Conservation (phyloP, 2,113 vertebrate species). For the Ptychochromis oligacanthus region DNA sequence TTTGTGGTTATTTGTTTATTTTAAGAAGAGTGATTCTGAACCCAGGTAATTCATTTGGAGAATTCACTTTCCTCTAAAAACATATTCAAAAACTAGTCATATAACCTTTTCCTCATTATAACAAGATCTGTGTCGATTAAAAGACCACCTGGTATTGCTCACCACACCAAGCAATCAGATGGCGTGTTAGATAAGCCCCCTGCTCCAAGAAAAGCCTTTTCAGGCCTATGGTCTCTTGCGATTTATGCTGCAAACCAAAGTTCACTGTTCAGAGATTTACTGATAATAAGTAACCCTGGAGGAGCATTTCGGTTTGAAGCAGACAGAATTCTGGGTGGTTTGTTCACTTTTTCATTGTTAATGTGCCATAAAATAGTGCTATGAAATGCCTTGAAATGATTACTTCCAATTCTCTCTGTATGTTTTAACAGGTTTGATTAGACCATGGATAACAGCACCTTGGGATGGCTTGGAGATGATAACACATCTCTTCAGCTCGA, state of each 20-base stretch:
- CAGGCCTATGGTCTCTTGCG: background rate
- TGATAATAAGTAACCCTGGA: slow-evolving; percentile 18
- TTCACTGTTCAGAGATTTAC: slow-evolving; percentile 6
- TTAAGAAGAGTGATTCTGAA: background rate
- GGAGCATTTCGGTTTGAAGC: background rate
- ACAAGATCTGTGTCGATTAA: slow-evolving; percentile 17
- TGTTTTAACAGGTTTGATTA: slow-evolving; percentile 59
- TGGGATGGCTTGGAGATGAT: slow-evolving; percentile 24
- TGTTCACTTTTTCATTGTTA: slow-evolving; percentile 6
- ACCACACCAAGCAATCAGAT: slow-evolving; percentile 30
- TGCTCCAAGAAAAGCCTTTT: background rate
- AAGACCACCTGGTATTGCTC: slow-evolving; percentile 40
- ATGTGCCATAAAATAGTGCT: background rate
- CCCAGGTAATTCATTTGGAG: background rate
- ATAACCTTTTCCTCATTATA: slow-evolving; percentile 12
- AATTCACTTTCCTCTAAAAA: background rate
- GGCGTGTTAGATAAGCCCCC: slow-evolving; percentile 23
- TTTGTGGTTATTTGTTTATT: background rate
- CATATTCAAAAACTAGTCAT: background rate
- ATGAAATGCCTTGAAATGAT: background rate
- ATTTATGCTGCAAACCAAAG: background rate
- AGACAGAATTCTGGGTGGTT: slow-evolving; percentile 15
- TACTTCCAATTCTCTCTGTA: slow-evolving; percentile 18
- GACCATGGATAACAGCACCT: slow-evolving; percentile 74
- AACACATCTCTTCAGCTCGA: slow-evolving; percentile 67